These are phyloP conservation scores for Pelecanus crispus DNA, from an alignment of 2,113 vertebrate genomes.

Conservation along the genomic window DNA sequence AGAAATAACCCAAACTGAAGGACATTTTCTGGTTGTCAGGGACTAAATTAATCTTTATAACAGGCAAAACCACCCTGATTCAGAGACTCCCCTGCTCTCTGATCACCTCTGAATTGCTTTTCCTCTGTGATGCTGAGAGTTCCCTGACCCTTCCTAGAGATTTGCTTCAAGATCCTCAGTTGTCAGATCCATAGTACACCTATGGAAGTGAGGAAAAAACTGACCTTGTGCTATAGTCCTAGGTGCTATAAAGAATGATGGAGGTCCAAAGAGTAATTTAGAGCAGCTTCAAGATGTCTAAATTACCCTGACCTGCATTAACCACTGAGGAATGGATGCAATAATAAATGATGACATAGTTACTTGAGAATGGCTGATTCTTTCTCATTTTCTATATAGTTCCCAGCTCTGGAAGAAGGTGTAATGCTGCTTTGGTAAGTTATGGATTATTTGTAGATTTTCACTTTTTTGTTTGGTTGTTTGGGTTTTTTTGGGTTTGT, in stretches of 20 bases:
- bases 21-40: constrained; percentile 52
- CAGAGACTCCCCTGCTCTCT: not conserved
- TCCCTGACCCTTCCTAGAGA: not conserved
- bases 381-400: not conserved
- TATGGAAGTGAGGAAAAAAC: not conserved
- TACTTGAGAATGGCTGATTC: not conserved
- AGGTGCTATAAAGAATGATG: not conserved
- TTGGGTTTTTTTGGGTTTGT: no score
- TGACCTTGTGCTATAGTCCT: not conserved
- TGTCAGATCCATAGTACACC: not conserved
- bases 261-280: not conserved
- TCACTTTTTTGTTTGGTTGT: not conserved
- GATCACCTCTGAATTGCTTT: not conserved
- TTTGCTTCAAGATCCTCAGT: not conserved
- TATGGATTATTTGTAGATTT: not conserved
- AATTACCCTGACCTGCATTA: not conserved
- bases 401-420: not conserved
- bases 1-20: constrained; percentile 48
- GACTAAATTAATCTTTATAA: constrained; percentile 11
- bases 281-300: not conserved
- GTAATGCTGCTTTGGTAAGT: not conserved
- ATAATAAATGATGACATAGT: not conserved
- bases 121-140: not conserved
- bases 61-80: not conserved
- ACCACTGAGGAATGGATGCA: not conserved